Base-by-base conservation (phyloP, 1,140 invertebrate species). In the Hermetia illucens region DNA sequence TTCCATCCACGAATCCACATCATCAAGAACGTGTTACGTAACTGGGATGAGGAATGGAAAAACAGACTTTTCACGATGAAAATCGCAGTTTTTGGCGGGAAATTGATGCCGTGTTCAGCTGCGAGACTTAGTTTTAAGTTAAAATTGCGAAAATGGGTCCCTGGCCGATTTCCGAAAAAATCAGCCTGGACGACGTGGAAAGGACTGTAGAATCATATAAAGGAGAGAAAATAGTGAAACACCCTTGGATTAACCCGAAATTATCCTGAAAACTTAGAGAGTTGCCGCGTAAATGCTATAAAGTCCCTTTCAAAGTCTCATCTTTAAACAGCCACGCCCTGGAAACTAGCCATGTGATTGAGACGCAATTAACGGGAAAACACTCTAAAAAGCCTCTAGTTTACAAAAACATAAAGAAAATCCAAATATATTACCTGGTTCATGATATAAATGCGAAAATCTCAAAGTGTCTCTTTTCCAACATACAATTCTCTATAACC, bases 131-230 rank as follows among this genome's bases (percentile, higher is more conserved):
- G 71, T 68, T 77, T 75, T 62, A 65, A 68, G 63, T 54, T 63
- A 51, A 77, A 74, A 71, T 80, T 77, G 62, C 70, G 60, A 77
- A 80, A 80, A 80, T 72, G 77, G 77, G 76, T 77, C 71, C 66
- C 62, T 66, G 61, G 61, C 42, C 47, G 66, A 78, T 67, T 66
- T 63, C 50, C 44, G 45, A 48, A 35, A 41, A 44, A 46, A 39
- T 38, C 18, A 40, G 51, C 22, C 5, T 9, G 22, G 6, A 6
- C 5, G 5, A 50, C 43, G 45, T 44, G 43, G 47, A 24, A 43
- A 24, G 44, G 41, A 37, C 25, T 49, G 17, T 36, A 47, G 45
- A 43, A 53, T 29, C 17, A 9, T 17, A 39, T 34, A 18, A 21
- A 18, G 43, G 25, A 15, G 32, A 47, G 17, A 51, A 47, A 57